phyloP scores from a whole-genome alignment of 2,888 invertebrate species.

The Lomographa bimaculata region DNA sequence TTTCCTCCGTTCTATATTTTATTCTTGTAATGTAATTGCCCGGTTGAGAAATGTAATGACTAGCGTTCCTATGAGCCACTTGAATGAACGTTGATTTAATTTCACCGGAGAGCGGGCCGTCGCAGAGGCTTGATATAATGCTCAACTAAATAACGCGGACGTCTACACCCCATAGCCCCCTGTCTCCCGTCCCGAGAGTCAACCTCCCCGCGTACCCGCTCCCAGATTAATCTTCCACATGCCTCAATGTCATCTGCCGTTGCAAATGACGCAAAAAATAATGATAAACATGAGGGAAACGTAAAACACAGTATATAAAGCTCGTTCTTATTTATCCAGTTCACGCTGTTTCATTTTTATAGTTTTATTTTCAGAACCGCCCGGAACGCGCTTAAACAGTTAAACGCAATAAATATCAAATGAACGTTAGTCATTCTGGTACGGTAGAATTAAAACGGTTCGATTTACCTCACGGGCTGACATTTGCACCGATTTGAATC shows the following conservation, averaged over 20 bases:
- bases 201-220: slow-evolving; percentile 34
- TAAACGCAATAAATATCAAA: slow-evolving; percentile 12
- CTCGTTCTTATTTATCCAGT: slow-evolving; percentile 20
- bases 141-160: slow-evolving; percentile 68
- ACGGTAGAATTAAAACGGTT: slow-evolving; percentile 53
- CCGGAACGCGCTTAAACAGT: slow-evolving; percentile 5
- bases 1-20: slow-evolving; percentile 8
- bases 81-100: slow-evolving; percentile 66
- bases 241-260: slow-evolving; percentile 69
- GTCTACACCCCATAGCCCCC: slow-evolving; percentile 36
- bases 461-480: slow-evolving; percentile 55
- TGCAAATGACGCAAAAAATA: slow-evolving; percentile 70
- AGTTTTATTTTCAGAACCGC: slow-evolving; percentile 1
- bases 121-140: slow-evolving; percentile 61
- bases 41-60: slow-evolving; percentile 42
- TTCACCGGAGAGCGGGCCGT: slow-evolving; percentile 49
- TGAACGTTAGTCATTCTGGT: slow-evolving; percentile 39
- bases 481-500: slow-evolving; percentile 73
- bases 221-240: slow-evolving; percentile 70
- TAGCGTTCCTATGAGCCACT: slow-evolving; percentile 52
- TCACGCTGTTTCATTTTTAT: slow-evolving; percentile 3
- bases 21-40: slow-evolving; percentile 39
- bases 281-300: slow-evolving; percentile 54
- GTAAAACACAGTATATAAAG: slow-evolving; percentile 38
- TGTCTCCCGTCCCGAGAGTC: slow-evolving; percentile 16